Percentiles rank a stretch among this genome's conserved stretches.
phyloP scores from a whole-genome alignment of 2,113 vertebrate species.

The Tricholaema leucomelas region DNA sequence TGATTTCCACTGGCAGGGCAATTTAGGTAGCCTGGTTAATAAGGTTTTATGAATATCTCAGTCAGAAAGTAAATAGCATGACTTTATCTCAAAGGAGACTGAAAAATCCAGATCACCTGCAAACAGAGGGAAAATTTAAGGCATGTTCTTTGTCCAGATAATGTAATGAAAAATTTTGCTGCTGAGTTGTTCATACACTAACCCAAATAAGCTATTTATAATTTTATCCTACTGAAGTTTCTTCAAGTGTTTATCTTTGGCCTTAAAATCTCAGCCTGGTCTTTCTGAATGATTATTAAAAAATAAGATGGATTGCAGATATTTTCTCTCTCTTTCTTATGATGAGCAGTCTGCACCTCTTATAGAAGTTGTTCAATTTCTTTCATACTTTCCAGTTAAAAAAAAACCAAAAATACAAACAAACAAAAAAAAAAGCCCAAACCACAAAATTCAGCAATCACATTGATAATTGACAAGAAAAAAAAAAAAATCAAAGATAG shows the following conservation, averaged over 20 bases:
- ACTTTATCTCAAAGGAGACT: not conserved
- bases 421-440: no score
- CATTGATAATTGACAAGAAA: no score
- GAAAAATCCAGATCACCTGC: not conserved
- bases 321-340: not conserved
- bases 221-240: not conserved
- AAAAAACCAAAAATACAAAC: no score
- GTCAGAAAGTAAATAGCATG: not conserved
- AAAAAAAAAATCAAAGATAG: not conserved
- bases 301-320: not conserved
- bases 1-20: not conserved
- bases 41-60: not conserved
- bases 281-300: not conserved
- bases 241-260: not conserved
- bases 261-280: not conserved
- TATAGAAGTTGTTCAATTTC: not conserved
- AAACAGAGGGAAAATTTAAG: not conserved
- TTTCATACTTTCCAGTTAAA: not conserved
- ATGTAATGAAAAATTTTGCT: not conserved
- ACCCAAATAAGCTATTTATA: not conserved
- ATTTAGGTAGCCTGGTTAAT: not conserved
- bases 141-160: not conserved
- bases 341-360: not conserved
- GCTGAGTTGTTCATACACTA: not conserved
- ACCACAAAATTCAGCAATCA: no score